Percentiles rank a stretch among this genome's conserved stretches.
These are phyloP conservation scores for Saccostrea cuccullata DNA, from an alignment of 1,140 invertebrate species.

Conservation along the genomic window DNA sequence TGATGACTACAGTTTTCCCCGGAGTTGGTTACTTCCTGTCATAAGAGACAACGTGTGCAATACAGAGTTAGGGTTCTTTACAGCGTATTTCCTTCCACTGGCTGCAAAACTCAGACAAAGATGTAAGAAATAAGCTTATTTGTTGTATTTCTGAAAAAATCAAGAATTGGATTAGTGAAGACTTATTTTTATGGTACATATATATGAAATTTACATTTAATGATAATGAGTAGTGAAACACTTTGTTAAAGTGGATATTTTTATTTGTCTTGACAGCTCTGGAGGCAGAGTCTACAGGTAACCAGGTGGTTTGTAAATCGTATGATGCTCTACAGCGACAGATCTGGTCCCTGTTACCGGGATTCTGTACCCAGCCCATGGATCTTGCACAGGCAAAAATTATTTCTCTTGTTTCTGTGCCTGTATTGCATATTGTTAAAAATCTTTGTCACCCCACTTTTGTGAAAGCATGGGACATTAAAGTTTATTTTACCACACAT, in stretches of 20 bases:
- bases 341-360: constrained; percentile 93
- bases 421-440: neutral
- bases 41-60: constrained; percentile 89
- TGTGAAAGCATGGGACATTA: too few relatives aligned
- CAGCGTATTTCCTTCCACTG: constrained; percentile 88
- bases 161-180: too few relatives aligned
- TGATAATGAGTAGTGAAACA: too few relatives aligned
- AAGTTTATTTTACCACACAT: too few relatives aligned
- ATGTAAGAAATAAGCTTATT: constrained; percentile 59
- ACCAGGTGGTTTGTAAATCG: constrained; percentile 84
- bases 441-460: neutral
- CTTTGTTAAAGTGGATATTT: too few relatives aligned
- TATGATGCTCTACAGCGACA: constrained; percentile 90
- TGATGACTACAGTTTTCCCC: constrained; percentile 85
- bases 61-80: constrained; percentile 90
- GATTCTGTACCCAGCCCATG: constrained; percentile 90
- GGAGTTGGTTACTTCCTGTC: constrained; percentile 93
- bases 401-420: neutral
- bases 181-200: too few relatives aligned
- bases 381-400: constrained; percentile 84
- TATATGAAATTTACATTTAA: too few relatives aligned
- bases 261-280: constrained; percentile 74
- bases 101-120: constrained; percentile 82
- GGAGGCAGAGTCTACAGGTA: constrained; percentile 81
- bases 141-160: too few relatives aligned